phyloP scores from a whole-genome alignment of 2,113 vertebrate species.

The Lophius piscatorius region DNA sequence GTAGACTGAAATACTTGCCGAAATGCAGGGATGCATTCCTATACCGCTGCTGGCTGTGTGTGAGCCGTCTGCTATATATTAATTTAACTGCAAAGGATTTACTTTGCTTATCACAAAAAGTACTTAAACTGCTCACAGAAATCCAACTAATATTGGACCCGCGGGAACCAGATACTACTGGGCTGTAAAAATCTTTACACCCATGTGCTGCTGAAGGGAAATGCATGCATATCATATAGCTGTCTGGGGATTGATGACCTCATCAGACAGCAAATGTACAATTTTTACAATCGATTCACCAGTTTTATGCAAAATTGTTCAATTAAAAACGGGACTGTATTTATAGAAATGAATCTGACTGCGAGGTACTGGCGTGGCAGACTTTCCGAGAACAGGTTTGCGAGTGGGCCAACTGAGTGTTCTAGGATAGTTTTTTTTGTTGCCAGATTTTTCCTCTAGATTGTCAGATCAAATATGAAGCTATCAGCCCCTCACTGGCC shows the following conservation, averaged over 20 bases:
- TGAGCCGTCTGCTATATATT: too few species aligned
- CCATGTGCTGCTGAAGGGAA: background rate
- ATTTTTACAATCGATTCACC: constrained; percentile 12
- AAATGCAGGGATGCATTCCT: too few species aligned
- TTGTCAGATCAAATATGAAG: constrained; percentile 36
- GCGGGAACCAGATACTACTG: background rate
- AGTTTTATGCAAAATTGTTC: constrained; percentile 9
- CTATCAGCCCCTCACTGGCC: constrained; percentile 27
- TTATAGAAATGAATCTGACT: constrained; percentile 3
- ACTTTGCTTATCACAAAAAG: background rate
- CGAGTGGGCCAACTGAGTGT: background rate
- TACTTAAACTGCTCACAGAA: too few species aligned
- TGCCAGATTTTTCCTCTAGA: constrained; percentile 18
- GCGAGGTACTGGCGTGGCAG: background rate
- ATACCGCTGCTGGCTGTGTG: too few species aligned
- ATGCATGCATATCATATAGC: background rate
- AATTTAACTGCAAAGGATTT: too few species aligned
- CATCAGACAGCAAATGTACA: constrained; percentile 2
- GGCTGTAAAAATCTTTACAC: constrained; percentile 6
- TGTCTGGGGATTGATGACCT: background rate
- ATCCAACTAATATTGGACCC: background rate
- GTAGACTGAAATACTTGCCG: background rate
- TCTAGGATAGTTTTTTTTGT: background rate
- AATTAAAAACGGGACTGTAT: background rate
- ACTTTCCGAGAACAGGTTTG: constrained; percentile 8